Conservation (phyloP, 2,113 vertebrate genomes). For the Misgurnus mizolepis region DNA sequence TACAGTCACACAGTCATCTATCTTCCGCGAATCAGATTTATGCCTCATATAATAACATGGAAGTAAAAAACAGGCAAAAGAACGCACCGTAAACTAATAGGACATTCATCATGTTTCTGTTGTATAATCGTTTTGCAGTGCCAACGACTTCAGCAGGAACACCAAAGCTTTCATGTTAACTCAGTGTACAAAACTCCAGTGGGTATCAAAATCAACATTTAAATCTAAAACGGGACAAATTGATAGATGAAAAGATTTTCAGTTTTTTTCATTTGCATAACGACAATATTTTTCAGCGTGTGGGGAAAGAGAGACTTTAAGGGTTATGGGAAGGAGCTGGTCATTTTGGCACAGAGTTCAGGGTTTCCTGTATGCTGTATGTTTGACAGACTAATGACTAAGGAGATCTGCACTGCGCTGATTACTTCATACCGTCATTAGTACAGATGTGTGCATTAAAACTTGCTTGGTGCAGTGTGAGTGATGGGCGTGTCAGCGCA, state of each 20-base stretch:
- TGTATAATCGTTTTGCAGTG: not conserved
- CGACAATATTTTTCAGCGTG: not conserved
- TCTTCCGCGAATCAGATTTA: not conserved
- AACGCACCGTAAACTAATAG: not conserved
- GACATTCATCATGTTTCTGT: not conserved
- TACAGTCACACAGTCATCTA: not conserved
- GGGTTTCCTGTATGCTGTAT: not conserved
- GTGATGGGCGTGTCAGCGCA: constrained; percentile 45
- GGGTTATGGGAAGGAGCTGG: not conserved
- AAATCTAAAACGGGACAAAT: not conserved
- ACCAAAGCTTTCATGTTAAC: constrained; percentile 10
- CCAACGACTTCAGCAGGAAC: not conserved
- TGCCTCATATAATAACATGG: not conserved
- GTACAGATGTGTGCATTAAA: constrained; percentile 43
- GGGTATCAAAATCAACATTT: not conserved
- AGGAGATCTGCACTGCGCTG: not conserved
- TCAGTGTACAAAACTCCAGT: not conserved
- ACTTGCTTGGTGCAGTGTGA: constrained; percentile 38
- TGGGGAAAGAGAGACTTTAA: not conserved
- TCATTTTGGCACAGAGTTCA: constrained; percentile 22
- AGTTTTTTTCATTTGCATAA: not conserved
- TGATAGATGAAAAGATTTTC: not conserved
- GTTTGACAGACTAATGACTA: constrained; percentile 20
- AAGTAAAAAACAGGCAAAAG: constrained; percentile 15
- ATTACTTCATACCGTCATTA: constrained; percentile 47